Evolutionary conservation across 2,888 invertebrate genomes (phyloP), one percentile per base, ranked within the genome.

Genomic region (Dolichomitus sp.): DNA sequence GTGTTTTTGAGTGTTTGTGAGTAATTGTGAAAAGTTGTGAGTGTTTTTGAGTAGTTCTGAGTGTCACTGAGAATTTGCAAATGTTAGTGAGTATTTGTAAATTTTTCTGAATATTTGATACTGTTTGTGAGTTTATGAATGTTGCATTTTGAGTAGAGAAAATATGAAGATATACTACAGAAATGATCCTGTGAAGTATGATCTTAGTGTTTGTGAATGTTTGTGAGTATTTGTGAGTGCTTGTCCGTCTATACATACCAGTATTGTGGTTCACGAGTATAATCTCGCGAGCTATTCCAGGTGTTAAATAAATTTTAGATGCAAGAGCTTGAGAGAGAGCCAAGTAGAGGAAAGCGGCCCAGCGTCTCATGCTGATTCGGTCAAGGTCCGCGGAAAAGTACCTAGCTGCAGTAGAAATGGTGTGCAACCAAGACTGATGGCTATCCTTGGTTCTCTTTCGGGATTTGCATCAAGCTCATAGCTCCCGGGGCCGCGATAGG

Each of bases 391-490:
- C 37, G 54, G 27, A 73, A 65, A 74, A 73, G 54, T 50, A 76
- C 30, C 11, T 27, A 54, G 42, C 61, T 40, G 68, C 50, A 45
- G 52, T 81, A 65, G 42, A 75, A 57, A 54, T 54, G 59, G 50
- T 70, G 48, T 40, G 72, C 66, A 50, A 59, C 68, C 37, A 66
- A 82, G 77, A 84, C 45, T 59, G 83, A 83, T 81, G 80, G 72
- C 77, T 74, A 84, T 81, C 83, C 84, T 80, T 81, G 81, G 76
- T 78, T 66, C 42, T 59, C 78, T 73, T 52, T 66, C 33, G 79
- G 48, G 80, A 85, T 85, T 85, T 84, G 81, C 83, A 85, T 85
- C 50, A 80, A 80, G 80, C 73, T 77, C 80, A 45, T 40, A 61
- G 69, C 69, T 79, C 75, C 77, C 72, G 52, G 79, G 74, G 68